Evolutionary conservation across 2,797 vertebrate species (phyloP).

Genomic region (Phoxinus dragarum): DNA sequence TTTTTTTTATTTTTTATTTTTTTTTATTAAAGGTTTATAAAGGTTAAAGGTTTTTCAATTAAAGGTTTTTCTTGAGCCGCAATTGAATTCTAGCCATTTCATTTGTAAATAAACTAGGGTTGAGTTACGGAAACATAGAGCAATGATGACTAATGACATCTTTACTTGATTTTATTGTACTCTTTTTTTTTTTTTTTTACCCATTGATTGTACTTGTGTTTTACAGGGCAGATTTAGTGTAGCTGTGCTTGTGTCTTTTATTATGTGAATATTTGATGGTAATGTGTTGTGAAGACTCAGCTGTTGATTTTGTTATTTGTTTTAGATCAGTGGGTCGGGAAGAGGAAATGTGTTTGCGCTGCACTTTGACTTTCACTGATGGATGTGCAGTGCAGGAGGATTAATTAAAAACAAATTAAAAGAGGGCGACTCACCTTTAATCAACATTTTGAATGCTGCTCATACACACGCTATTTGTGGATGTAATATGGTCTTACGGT

Average conservation of each 20-base stretch:
- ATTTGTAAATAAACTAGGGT: slow-evolving; percentile 3
- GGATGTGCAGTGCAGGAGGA: slow-evolving; percentile 33
- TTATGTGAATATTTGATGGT: slow-evolving; percentile 45
- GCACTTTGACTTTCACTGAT: slow-evolving; percentile 48
- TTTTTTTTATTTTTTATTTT: no score
- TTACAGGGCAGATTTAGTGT: slow-evolving; percentile 43
- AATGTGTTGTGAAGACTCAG: slow-evolving; percentile 46
- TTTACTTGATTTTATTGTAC: neutral
- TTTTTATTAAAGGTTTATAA: no score
- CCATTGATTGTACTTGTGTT: slow-evolving; percentile 34
- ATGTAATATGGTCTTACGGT: neutral
- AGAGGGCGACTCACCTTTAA: slow-evolving; percentile 44
- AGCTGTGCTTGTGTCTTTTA: slow-evolving; percentile 38
- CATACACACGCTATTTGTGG: neutral
- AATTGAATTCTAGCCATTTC: neutral
- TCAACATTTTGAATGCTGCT: neutral
- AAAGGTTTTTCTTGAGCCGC: slow-evolving; percentile 6
- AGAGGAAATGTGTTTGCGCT: slow-evolving; percentile 50
- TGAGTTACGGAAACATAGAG: neutral
- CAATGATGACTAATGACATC: slow-evolving; percentile 1
- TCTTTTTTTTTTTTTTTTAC: neutral
- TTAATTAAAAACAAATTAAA: slow-evolving; percentile 58
- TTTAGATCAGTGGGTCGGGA: slow-evolving; percentile 57
- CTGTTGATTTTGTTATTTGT: slow-evolving; percentile 62
- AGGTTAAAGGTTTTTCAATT: no score